Evolutionary conservation across 2,888 invertebrate species (phyloP).

Genomic region (Archips crataeganus): DNA sequence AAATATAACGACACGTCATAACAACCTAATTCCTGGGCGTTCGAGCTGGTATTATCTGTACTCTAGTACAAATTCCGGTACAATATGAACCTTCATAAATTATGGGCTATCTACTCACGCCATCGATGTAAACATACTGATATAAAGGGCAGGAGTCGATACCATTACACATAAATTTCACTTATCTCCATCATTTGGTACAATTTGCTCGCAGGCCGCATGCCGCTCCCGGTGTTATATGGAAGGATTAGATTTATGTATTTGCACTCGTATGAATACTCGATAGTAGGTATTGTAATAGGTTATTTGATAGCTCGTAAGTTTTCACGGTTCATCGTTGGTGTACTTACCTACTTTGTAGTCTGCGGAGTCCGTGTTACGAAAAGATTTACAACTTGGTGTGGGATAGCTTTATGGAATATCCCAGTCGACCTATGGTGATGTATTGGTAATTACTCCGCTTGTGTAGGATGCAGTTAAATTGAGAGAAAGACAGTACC

Average conservation of each 20-base stretch:
- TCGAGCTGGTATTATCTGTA: constrained; percentile 55
- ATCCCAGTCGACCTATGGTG: not conserved
- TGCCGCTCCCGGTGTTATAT: constrained; percentile 33
- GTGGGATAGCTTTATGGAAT: not conserved
- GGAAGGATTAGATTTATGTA: constrained; percentile 39
- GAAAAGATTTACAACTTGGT: constrained; percentile 3
- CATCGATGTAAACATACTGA: constrained; percentile 76
- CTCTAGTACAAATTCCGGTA: constrained; percentile 61
- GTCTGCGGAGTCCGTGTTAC: not conserved
- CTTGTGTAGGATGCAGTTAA: not conserved
- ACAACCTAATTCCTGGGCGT: not conserved
- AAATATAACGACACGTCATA: constrained; percentile 5
- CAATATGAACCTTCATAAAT: constrained; percentile 66
- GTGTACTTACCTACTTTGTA: not conserved
- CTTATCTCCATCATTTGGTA: constrained; percentile 74
- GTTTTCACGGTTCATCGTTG: constrained; percentile 15
- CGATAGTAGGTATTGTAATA: constrained; percentile 33
- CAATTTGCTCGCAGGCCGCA: constrained; percentile 66
- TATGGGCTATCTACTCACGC: constrained; percentile 62
- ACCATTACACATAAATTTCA: constrained; percentile 79
- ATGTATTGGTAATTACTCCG: not conserved
- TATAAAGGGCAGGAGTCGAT: constrained; percentile 75
- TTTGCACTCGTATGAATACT: constrained; percentile 31
- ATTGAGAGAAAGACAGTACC: not conserved
- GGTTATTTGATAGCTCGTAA: constrained; percentile 33